phyloP scores from a whole-genome alignment of 2,888 invertebrate species.

The Cantharis rustica region DNA sequence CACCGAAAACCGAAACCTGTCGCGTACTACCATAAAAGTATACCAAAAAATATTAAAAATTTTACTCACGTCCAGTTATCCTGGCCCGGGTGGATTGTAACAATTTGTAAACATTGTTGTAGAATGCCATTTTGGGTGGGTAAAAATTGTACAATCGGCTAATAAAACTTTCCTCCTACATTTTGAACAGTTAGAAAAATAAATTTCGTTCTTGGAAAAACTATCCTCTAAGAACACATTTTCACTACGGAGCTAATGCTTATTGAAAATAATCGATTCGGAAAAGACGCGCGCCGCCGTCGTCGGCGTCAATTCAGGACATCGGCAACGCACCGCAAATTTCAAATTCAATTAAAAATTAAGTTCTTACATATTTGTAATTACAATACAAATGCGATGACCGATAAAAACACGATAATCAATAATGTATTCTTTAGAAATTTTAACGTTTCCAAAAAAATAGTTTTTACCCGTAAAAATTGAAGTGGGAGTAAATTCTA shows the following conservation, averaged over 20 bases:
- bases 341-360: slow-evolving; percentile 1
- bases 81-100: slow-evolving; percentile 15
- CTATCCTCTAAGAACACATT: neutral
- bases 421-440: neutral
- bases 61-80: slow-evolving; percentile 17
- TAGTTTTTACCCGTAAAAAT: neutral
- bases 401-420: neutral
- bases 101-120: slow-evolving; percentile 23
- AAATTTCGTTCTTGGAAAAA: neutral
- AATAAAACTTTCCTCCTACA: neutral
- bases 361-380: neutral
- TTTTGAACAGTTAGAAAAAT: neutral
- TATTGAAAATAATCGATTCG: neutral
- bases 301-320: neutral
- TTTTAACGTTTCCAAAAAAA: neutral
- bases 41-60: neutral
- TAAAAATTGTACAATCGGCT: neutral
- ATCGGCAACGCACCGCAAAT: neutral
- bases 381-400: neutral
- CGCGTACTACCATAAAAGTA: neutral
- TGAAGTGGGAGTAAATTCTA: neutral
- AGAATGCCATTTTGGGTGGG: slow-evolving; percentile 16
- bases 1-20: neutral
- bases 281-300: neutral
- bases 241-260: neutral